A percentile compares a stretch with the other conserved stretches of the same genome.
Conservation (phyloP, 53 echinoderm and acorn worm species). For the Arbacia lixula region DNA sequence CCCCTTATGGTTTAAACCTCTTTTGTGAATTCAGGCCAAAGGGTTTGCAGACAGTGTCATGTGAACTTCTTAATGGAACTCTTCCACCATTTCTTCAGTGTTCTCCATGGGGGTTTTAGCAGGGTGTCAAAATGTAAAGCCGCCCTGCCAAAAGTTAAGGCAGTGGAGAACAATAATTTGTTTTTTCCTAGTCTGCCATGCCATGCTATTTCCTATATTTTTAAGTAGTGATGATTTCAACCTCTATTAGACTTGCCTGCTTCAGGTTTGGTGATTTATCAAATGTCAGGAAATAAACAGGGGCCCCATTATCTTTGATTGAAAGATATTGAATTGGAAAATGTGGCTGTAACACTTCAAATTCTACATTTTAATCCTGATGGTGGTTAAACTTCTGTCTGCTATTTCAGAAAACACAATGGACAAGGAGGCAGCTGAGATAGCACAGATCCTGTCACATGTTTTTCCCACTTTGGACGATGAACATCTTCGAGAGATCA, state of each 20-base stretch:
- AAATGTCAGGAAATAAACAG: background rate
- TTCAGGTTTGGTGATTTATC: background rate
- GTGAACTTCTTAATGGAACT: background rate
- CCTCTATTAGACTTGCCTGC: background rate
- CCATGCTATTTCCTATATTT: conserved; percentile 2
- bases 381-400: conserved; percentile 39
- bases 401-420: conserved; percentile 54
- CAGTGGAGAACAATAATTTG: conserved; percentile 45
- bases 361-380: conserved; percentile 43
- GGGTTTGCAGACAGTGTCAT: background rate
- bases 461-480: conserved; percentile 56
- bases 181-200: conserved; percentile 38
- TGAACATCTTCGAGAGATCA: conserved; percentile 46
- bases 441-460: conserved; percentile 48
- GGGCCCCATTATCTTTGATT: conserved; percentile 3
- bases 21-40: background rate
- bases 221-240: conserved; percentile 28
- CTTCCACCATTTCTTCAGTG: background rate
- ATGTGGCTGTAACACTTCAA: conserved; percentile 15
- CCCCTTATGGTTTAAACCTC: background rate
- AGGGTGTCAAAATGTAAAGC: background rate
- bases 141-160: conserved; percentile 30
- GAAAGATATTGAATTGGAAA: conserved; percentile 8
- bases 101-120: background rate
- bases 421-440: conserved; percentile 49